Evolutionary conservation across 2,888 invertebrate genomes (phyloP), one percentile per base, ranked within the genome.

Genomic region (Melipona bicolor): DNA sequence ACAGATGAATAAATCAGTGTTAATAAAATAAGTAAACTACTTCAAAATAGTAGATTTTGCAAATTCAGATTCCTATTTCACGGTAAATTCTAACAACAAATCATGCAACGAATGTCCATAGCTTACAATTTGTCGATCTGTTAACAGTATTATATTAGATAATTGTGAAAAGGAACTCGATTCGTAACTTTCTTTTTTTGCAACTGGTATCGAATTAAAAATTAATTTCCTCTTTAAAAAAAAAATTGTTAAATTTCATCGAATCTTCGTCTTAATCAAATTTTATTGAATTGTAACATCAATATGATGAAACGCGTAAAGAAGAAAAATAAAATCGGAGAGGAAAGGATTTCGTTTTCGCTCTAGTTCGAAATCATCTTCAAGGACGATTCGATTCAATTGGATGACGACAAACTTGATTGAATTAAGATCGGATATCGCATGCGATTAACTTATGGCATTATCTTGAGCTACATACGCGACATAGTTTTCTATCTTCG

Each of bases 391-490:
- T 50, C 62, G 24, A 64, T 64, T 62, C 73, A 73, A 73, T 64
- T 64, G 62, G 62, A 73, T 73, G 73, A 73, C 50, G 73, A 13
- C 13, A 73, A 73, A 73, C 73, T 62, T 64, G 62, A 73, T 73
- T 73, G 64, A 73, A 73, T 73, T 52, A 64, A 50, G 64, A 62
- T 72, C 6, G 73, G 62, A 73, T 73, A 62, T 50, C 73, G 17
- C 50, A 13, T 73, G 62, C 50, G 73, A 73, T 73, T 73, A 64
- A 73, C 61, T 52, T n/a, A 4, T 15, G 21, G 49, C 27, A 72
- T 49, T 61, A 71, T 71, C 59, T 71, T 17, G 54, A 11, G 21
- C 19, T 36, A 54, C 36, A 19, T n/a, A 17, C 49, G n/a, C 21
- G 32, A 56, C 36, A 13, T 15, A 1, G 24, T 4, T 32, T 69